Conservation (phyloP, 2,888 invertebrate genomes). For the Cephus rjabovi region DNA sequence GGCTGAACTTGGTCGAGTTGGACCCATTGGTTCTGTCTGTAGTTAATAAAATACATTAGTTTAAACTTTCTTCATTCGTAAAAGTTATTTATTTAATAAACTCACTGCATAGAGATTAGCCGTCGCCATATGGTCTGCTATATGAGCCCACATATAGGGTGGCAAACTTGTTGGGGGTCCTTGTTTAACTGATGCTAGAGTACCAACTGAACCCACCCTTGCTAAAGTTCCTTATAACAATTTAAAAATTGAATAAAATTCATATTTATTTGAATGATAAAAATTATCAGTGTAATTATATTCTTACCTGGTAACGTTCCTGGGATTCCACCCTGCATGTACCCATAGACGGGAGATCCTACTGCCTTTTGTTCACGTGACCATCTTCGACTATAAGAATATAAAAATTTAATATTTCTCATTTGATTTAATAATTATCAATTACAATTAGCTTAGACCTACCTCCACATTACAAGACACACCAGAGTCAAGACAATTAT, state of each 20-base stretch:
- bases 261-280: not conserved
- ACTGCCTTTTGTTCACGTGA: constrained; percentile 87
- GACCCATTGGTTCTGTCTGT: constrained; percentile 78
- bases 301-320: constrained; percentile 58
- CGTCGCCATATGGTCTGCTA: constrained; percentile 89
- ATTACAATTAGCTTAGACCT: constrained; percentile 36
- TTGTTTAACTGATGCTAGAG: constrained; percentile 61
- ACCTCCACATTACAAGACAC: constrained; percentile 93
- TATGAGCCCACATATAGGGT: constrained; percentile 88
- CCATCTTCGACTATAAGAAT: constrained; percentile 81
- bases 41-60: constrained; percentile 54
- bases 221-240: constrained; percentile 47
- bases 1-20: constrained; percentile 84
- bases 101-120: constrained; percentile 87
- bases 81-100: constrained; percentile 24
- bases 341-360: constrained; percentile 88
- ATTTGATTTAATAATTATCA: not conserved
- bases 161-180: constrained; percentile 67
- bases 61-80: not conserved
- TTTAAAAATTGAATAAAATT: not conserved
- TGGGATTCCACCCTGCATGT: constrained; percentile 75
- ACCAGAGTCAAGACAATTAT: constrained; percentile 89
- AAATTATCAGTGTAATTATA: not conserved
- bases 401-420: not conserved
- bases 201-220: constrained; percentile 62